Evolutionary conservation across 2,113 vertebrate genomes (phyloP).

Genomic region (Marmota monax): DNA sequence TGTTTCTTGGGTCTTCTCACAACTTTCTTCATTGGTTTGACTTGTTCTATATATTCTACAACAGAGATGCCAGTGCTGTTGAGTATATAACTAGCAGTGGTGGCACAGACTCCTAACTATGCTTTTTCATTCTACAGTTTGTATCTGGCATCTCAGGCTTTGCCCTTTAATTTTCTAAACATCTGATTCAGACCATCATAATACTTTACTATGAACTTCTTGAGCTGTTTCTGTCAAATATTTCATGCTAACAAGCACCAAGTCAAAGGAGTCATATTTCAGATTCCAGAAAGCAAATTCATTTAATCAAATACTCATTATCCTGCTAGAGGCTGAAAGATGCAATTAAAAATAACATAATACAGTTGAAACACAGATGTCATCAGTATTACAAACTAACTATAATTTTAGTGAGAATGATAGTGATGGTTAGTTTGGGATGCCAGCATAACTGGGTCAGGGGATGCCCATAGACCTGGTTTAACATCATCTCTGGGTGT

Average conservation of each 20-base stretch:
- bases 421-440: not conserved
- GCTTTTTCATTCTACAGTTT: not conserved
- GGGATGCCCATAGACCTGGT: no score
- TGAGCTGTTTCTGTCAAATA: not conserved
- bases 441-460: not conserved
- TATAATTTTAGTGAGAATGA: not conserved
- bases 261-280: not conserved
- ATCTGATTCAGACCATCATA: not conserved
- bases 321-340: not conserved
- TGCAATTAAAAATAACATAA: not conserved
- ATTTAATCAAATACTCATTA: not conserved
- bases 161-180: not conserved
- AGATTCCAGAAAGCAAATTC: not conserved
- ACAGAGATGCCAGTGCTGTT: not conserved
- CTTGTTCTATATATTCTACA: not conserved
- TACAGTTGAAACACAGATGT: not conserved
- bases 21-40: not conserved
- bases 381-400: not conserved
- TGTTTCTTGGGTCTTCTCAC: not conserved
- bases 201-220: not conserved
- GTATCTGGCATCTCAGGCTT: not conserved
- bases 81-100: not conserved
- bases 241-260: not conserved
- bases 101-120: not conserved
- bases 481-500: not conserved